Conservation (phyloP, 1,140 invertebrate species). For the Scaptomyza pallida region DNA sequence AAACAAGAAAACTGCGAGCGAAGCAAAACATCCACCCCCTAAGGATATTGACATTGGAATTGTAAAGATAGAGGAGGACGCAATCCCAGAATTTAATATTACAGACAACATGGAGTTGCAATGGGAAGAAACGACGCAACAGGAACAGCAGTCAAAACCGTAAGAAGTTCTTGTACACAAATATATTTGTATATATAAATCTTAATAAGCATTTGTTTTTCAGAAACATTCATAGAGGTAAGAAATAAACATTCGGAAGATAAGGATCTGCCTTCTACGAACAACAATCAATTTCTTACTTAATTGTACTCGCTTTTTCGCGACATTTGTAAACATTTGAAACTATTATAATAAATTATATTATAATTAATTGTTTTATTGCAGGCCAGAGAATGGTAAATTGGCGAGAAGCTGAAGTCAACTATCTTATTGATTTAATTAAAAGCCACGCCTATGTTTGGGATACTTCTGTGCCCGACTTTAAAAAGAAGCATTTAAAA, state of each 20-base stretch:
- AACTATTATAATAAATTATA: background rate
- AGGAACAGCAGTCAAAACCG: background rate
- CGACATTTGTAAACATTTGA: background rate
- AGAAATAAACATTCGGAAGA: background rate
- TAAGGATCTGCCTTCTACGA: background rate
- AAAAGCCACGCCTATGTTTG: conserved; percentile 15
- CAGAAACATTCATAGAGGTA: conserved; percentile 20
- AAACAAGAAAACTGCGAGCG: background rate
- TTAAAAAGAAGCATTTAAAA: conserved; percentile 24
- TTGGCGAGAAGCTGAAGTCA: conserved; percentile 31
- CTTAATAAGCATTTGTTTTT: background rate
- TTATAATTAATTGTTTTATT: background rate
- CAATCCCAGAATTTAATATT: background rate
- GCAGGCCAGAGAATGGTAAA: conserved; percentile 8
- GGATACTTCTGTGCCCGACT: conserved; percentile 16
- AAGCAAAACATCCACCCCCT: background rate
- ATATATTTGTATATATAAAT: background rate
- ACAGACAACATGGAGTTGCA: conserved; percentile 9
- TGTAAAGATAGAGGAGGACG: conserved; percentile 10
- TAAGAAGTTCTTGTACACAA: no score
- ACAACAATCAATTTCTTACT: background rate
- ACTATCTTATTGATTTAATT: conserved; percentile 27
- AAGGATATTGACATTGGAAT: conserved; percentile 14
- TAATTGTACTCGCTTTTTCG: background rate
- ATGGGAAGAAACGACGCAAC: conserved; percentile 8